Evolutionary conservation across 2,113 vertebrate genomes (phyloP).

Genomic region (Hypomesus transpacificus): DNA sequence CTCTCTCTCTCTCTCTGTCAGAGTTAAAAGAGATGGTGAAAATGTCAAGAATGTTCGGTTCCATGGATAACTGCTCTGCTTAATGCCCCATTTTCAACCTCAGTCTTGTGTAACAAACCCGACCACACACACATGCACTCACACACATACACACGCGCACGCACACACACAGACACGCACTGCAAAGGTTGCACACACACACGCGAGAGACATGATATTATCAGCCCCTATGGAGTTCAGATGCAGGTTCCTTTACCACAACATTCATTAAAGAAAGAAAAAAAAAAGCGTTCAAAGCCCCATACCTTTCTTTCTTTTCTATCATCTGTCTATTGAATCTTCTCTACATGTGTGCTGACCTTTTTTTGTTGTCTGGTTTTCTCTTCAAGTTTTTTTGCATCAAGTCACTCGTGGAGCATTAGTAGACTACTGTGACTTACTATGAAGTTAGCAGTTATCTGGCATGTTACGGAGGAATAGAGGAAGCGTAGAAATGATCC

Average conservation of each 20-base stretch:
- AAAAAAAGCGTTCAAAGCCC: background rate
- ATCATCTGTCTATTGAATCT: too few species aligned
- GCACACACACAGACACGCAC: background rate
- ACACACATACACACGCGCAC: background rate
- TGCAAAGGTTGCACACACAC: background rate
- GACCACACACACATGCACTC: slow-evolving; percentile 3
- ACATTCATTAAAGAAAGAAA: background rate
- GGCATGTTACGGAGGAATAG: too few species aligned
- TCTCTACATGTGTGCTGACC: too few species aligned
- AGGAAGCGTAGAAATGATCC: too few species aligned
- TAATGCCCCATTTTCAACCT: slow-evolving; percentile 49
- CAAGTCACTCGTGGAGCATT: too few species aligned
- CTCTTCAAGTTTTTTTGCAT: too few species aligned
- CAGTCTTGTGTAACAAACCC: slow-evolving; percentile 34
- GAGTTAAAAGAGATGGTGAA: background rate
- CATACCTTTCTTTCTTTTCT: background rate
- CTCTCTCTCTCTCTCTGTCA: too few species aligned
- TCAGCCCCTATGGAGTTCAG: slow-evolving; percentile 6
- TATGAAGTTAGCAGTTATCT: too few species aligned
- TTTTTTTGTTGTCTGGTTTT: too few species aligned
- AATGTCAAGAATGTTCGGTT: slow-evolving; percentile 23
- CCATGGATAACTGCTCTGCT: slow-evolving; percentile 39
- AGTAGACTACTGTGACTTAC: too few species aligned
- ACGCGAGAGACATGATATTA: slow-evolving; percentile 15
- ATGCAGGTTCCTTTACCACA: slow-evolving; percentile 9